These are phyloP conservation scores for Scelioninae gen. 2 DNA, from an alignment of 2,888 invertebrate genomes.

Conservation along the genomic window DNA sequence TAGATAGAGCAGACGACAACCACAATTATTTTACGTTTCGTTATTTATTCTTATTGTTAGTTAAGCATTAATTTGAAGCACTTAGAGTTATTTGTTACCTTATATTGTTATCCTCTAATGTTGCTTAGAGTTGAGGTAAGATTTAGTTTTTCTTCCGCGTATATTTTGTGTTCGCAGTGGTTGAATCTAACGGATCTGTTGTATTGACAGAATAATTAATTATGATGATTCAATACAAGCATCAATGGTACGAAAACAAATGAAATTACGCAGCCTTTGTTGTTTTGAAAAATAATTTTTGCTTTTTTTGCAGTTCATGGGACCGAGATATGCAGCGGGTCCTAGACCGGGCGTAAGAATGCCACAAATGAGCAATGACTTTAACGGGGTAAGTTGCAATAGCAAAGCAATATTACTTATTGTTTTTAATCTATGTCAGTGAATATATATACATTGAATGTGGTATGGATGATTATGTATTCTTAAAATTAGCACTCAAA, in stretches of 20 bases:
- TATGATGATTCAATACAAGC: constrained; percentile 16
- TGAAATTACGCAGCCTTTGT: not conserved
- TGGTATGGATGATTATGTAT: too few species aligned
- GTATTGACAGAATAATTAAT: constrained; percentile 21
- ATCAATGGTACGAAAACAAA: not conserved
- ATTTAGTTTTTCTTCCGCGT: constrained; percentile 21
- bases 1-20: not conserved
- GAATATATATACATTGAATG: too few species aligned
- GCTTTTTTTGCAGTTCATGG: constrained; percentile 90
- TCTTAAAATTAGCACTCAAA: too few species aligned
- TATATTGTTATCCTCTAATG: constrained; percentile 3
- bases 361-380: constrained; percentile 96
- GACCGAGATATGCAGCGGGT: constrained; percentile 95
- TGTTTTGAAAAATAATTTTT: constrained; percentile 6
- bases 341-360: constrained; percentile 94
- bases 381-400: constrained; percentile 88
- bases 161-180: constrained; percentile 21
- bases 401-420: too few species aligned
- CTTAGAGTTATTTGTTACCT: constrained; percentile 21
- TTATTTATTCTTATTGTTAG: not conserved
- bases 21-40: not conserved
- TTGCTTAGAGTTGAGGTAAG: constrained; percentile 28
- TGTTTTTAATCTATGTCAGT: too few species aligned
- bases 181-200: constrained; percentile 42
- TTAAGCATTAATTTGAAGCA: constrained; percentile 12